Conservation (phyloP, 2,113 vertebrate species). For the Glaucomys volans region DNA sequence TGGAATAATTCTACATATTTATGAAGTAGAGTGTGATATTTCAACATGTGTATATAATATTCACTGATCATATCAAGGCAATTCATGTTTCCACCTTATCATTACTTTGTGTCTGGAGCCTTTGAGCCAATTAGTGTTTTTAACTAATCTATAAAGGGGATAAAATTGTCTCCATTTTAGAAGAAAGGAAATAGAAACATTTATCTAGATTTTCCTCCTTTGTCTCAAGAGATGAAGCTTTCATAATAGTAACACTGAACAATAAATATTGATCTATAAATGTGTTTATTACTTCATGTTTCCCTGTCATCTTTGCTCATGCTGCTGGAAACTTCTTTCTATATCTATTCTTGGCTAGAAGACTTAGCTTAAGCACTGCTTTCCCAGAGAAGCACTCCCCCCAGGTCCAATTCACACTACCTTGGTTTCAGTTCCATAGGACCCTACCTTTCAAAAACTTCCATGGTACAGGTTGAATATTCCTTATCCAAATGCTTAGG, state of each 20-base stretch:
- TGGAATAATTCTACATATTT: neutral
- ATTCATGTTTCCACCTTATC: too few relatives aligned
- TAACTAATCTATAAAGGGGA: neutral
- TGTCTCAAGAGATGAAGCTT: constrained; percentile 7
- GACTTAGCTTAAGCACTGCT: neutral
- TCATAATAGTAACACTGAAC: neutral
- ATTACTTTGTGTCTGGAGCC: too few relatives aligned
- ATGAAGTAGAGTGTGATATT: neutral
- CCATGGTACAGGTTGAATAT: neutral
- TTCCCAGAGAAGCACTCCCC: neutral
- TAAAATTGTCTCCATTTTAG: neutral
- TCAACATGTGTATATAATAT: too few relatives aligned
- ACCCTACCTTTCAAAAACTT: neutral
- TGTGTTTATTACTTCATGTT: neutral
- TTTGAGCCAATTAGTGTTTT: neutral
- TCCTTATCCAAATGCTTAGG: too few relatives aligned
- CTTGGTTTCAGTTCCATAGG: neutral
- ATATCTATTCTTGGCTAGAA: neutral
- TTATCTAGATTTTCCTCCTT: neutral
- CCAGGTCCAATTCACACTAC: neutral
- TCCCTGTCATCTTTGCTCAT: neutral
- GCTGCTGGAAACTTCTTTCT: neutral
- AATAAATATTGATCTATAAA: neutral
- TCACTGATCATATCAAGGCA: too few relatives aligned
- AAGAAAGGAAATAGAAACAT: constrained; percentile 9